These are phyloP conservation scores for Eufriesea mexicana DNA, from an alignment of 1,140 invertebrate species.

Conservation along the genomic window DNA sequence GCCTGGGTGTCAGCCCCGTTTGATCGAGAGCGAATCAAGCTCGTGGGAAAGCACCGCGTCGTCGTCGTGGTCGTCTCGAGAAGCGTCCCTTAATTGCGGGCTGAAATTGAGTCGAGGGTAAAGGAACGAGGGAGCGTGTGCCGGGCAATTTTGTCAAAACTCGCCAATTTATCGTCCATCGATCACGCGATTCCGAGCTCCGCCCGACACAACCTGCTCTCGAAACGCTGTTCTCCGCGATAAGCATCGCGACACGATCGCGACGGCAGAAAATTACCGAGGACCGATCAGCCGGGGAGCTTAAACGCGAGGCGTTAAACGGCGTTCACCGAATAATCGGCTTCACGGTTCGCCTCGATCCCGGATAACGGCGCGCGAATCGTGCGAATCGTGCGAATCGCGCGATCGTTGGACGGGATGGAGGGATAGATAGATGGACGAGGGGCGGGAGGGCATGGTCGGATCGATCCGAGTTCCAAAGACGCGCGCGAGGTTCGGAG, in stretches of 20 bases:
- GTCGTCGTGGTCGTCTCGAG: too few species aligned
- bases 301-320: background rate
- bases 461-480: background rate
- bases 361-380: background rate
- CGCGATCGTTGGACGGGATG: background rate
- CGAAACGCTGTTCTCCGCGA: conserved; percentile 9
- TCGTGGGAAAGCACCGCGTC: conserved; percentile 48
- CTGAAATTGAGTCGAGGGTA: background rate
- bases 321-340: conserved; percentile 7
- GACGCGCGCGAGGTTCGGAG: background rate
- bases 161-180: conserved; percentile 45
- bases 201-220: background rate
- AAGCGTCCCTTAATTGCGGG: conserved; percentile 28
- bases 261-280: conserved; percentile 11
- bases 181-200: conserved; percentile 4
- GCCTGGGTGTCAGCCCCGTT: background rate
- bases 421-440: background rate
- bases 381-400: background rate
- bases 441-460: background rate
- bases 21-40: conserved; percentile 29
- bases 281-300: background rate
- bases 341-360: conserved; percentile 4
- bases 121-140: background rate
- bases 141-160: conserved; percentile 34
- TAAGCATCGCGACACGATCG: conserved; percentile 36